phyloP scores from a whole-genome alignment of 2,888 invertebrate genomes.

The Petrophora chlorosata region DNA sequence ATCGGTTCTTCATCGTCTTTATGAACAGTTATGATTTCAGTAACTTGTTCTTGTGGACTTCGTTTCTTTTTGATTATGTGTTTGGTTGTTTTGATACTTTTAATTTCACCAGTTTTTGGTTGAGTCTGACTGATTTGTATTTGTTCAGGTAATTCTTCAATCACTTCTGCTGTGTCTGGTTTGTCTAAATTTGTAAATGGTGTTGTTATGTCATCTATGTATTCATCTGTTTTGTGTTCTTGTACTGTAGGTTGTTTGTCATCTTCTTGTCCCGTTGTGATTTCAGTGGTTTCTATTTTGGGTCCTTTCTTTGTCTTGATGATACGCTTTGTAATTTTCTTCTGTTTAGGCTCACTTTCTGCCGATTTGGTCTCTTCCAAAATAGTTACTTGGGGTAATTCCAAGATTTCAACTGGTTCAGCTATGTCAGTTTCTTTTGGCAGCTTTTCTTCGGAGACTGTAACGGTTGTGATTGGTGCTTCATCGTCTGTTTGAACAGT shows the following conservation, averaged over 20 bases:
- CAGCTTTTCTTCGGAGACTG: conserved; percentile 7
- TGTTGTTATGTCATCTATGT: conserved; percentile 33
- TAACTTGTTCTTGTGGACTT: conserved; percentile 36
- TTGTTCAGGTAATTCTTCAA: conserved; percentile 42
- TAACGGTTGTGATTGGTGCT: conserved; percentile 30
- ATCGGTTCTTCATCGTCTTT: conserved; percentile 16
- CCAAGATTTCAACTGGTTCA: conserved; percentile 30
- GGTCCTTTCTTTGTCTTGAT: conserved; percentile 50
- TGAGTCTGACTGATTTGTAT: conserved; percentile 42
- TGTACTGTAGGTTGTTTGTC: conserved; percentile 44
- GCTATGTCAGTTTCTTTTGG: conserved; percentile 14
- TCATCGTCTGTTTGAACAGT: conserved; percentile 39
- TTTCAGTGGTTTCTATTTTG: conserved; percentile 57
- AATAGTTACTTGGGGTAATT: conserved; percentile 22
- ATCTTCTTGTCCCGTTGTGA: conserved; percentile 46
- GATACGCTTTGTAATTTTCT: conserved; percentile 34
- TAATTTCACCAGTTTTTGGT: conserved; percentile 36
- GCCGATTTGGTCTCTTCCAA: conserved; percentile 26
- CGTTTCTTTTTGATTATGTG: conserved; percentile 47
- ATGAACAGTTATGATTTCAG: conserved; percentile 42
- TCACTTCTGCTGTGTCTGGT: conserved; percentile 29
- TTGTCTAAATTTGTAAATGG: conserved; percentile 27
- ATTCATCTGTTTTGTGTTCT: conserved; percentile 47
- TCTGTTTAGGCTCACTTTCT: conserved; percentile 44
- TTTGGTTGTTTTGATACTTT: conserved; percentile 40